Percentiles rank a stretch among this genome's conserved stretches.
phyloP scores from a whole-genome alignment of 2,888 invertebrate genomes.

The Rhyacophila evoluta region DNA sequence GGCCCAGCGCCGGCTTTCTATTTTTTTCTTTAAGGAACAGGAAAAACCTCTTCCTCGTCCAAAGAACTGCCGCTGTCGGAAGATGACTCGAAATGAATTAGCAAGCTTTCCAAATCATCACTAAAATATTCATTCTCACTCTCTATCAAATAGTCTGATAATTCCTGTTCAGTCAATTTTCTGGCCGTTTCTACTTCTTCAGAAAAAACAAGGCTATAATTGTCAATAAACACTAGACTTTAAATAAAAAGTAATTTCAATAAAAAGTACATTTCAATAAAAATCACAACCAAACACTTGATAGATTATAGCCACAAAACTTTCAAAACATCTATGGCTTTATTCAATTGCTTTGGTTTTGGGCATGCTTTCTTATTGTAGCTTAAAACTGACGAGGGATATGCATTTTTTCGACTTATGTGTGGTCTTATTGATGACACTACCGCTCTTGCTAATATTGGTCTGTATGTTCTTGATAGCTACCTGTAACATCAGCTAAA shows the following conservation, averaged over 20 bases:
- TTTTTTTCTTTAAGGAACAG: neutral
- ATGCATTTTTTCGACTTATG: too few species aligned
- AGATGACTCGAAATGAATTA: neutral
- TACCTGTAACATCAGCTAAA: too few species aligned
- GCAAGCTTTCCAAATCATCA: neutral
- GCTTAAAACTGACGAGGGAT: too few species aligned
- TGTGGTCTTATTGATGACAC: too few species aligned
- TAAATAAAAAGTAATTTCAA: neutral
- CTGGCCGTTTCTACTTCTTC: neutral
- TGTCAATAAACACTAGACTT: neutral
- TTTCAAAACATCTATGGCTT: too few species aligned
- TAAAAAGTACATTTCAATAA: too few species aligned
- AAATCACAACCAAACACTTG: neutral
- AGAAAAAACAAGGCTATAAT: neutral
- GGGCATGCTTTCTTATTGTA: too few species aligned
- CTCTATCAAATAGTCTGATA: neutral
- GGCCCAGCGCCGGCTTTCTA: neutral
- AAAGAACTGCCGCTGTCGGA: neutral
- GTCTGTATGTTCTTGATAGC: too few species aligned
- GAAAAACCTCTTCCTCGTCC: neutral
- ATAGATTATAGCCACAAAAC: too few species aligned
- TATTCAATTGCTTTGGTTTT: too few species aligned
- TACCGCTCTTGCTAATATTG: too few species aligned
- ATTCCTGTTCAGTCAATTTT: too few species aligned
- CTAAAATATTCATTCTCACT: neutral